phyloP scores from a whole-genome alignment of 2,888 invertebrate species.

The Cephus spinipes region DNA sequence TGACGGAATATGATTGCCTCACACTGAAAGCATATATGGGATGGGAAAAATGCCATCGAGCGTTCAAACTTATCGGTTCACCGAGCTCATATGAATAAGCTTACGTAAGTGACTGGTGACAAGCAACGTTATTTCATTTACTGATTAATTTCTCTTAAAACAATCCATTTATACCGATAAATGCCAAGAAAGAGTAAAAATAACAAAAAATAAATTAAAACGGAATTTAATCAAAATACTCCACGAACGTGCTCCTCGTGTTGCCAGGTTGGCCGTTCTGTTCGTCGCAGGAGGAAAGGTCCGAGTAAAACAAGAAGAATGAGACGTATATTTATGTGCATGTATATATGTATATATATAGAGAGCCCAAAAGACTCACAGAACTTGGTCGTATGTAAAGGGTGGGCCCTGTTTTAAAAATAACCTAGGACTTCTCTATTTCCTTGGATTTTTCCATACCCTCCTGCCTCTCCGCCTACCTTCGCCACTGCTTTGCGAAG shows the following conservation, averaged over 20 bases:
- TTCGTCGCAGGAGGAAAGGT: neutral
- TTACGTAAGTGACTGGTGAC: constrained; percentile 50
- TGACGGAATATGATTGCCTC: neutral
- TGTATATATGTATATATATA: constrained; percentile 3
- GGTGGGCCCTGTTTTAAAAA: neutral
- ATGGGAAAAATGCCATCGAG: neutral
- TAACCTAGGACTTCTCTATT: neutral
- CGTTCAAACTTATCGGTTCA: constrained; percentile 51
- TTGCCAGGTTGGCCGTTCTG: neutral
- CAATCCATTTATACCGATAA: neutral
- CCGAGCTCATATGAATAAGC: constrained; percentile 44
- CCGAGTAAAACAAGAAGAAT: neutral
- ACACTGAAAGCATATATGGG: neutral
- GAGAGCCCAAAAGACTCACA: neutral
- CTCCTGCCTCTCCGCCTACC: neutral
- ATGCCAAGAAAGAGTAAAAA: neutral
- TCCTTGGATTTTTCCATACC: neutral
- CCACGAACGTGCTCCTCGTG: neutral
- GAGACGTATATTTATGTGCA: neutral
- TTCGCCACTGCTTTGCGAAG: neutral
- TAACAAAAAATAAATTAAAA: neutral
- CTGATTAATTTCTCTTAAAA: constrained; percentile 54
- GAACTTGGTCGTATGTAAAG: neutral
- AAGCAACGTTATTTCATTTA: constrained; percentile 54
- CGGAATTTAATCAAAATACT: too few relatives aligned